Evolutionary conservation across 2,888 invertebrate species (phyloP).

Genomic region (Athripsodes cinereus): DNA sequence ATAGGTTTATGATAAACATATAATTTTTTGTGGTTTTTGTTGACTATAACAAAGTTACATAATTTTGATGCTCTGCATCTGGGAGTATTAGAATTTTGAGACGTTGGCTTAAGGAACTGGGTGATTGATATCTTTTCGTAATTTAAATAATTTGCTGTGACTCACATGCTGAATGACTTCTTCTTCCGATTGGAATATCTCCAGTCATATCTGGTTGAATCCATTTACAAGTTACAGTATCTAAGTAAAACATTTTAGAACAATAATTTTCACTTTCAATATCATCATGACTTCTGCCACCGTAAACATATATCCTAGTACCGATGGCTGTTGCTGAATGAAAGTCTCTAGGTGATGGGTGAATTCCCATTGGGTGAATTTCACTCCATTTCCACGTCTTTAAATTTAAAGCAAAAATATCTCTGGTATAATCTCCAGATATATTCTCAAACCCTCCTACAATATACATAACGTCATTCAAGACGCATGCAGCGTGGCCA

Average conservation of each 20-base stretch:
- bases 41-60: too few species aligned
- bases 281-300: conserved; percentile 71
- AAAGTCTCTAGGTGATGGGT: conserved; percentile 76
- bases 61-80: too few species aligned
- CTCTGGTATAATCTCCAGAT: conserved; percentile 71
- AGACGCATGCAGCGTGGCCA: conserved; percentile 85
- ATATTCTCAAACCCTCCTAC: conserved; percentile 90
- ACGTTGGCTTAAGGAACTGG: too few species aligned
- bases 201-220: conserved; percentile 42
- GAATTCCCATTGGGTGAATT: conserved; percentile 54
- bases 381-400: conserved; percentile 67
- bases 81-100: too few species aligned
- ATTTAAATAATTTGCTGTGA: too few species aligned
- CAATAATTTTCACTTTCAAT: conserved; percentile 72
- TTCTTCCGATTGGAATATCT: conserved; percentile 67
- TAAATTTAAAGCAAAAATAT: conserved; percentile 70
- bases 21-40: too few species aligned
- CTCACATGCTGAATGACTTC: conserved; percentile 91
- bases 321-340: conserved; percentile 78
- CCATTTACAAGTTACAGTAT: conserved; percentile 69
- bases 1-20: too few species aligned
- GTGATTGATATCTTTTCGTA: too few species aligned
- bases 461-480: conserved; percentile 75
- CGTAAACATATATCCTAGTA: conserved; percentile 82
- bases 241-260: conserved; percentile 67